phyloP scores from a whole-genome alignment of 1,140 invertebrate genomes.

The Drosophila paulistorum region DNA sequence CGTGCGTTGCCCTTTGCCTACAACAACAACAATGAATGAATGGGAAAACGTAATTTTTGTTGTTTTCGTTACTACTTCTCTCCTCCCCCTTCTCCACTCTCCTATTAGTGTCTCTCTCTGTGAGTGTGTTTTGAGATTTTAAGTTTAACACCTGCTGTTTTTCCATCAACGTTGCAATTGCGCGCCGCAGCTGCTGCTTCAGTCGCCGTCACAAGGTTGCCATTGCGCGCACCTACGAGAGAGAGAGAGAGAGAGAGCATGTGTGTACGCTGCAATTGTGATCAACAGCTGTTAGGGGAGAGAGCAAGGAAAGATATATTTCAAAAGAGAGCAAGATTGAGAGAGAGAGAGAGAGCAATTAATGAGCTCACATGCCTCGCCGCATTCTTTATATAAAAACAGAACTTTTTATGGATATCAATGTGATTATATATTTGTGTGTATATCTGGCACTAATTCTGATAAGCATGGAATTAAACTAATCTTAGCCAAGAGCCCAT shows the following conservation, averaged over 20 bases:
- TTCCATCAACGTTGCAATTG: slow-evolving; percentile 66
- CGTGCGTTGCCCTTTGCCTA: slow-evolving; percentile 73
- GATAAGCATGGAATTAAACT: too few species aligned
- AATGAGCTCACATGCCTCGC: slow-evolving; percentile 13
- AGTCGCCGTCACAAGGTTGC: slow-evolving; percentile 15
- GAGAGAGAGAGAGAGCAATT: slow-evolving; percentile 11
- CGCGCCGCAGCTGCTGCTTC: slow-evolving; percentile 70
- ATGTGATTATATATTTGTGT: slow-evolving; percentile 1
- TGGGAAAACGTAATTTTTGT: slow-evolving; percentile 26
- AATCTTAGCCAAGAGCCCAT: neutral
- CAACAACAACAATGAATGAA: slow-evolving; percentile 68
- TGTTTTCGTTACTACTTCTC: slow-evolving; percentile 44
- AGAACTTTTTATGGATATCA: slow-evolving; percentile 22
- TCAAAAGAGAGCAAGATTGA: slow-evolving; percentile 21
- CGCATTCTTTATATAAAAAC: slow-evolving; percentile 17
- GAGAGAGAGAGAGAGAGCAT: neutral
- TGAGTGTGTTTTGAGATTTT: slow-evolving; percentile 39
- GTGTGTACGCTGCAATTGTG: slow-evolving; percentile 3
- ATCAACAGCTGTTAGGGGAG: slow-evolving; percentile 18
- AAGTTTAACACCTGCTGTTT: slow-evolving; percentile 74
- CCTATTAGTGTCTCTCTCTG: slow-evolving; percentile 28
- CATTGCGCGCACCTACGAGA: slow-evolving; percentile 14
- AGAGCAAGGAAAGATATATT: neutral
- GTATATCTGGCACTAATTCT: neutral
- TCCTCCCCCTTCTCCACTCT: neutral